Evolutionary conservation across 2,113 vertebrate genomes (phyloP), one percentile per base, ranked within the genome.

Genomic region (Lepidothrix coronata): DNA sequence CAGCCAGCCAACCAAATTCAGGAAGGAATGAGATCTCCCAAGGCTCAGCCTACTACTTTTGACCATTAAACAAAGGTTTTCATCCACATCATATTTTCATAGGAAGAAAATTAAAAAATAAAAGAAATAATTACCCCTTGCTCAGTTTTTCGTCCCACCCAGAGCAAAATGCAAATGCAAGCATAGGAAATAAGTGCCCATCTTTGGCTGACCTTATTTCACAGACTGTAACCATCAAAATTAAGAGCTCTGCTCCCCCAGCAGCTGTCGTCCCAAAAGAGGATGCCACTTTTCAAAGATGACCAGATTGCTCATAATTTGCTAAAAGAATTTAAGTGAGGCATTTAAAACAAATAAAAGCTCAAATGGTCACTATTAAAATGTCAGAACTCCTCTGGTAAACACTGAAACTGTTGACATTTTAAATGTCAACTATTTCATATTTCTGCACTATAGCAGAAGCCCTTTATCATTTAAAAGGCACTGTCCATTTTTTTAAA

Each of bases 351-450:
- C 10, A 84, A 73, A 65, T 57, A 82, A 90, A 93, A 91, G n/a
- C 49, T 93, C 44, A 54, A 79, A 55, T 30, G 35, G 37, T 73
- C 28, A 54, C 72, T 85, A 93, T 90, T 91, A 92, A 91, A 88
- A 84, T 83, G n/a, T 93, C 91, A 95, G 79, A 93, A 86, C 8
- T 91, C 39, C 17, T 57, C 27, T 21, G 43, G 55, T 49, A 83
- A 79, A 77, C 54, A 43, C 25, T 43, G 67, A 83, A 92, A 85
- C 12, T 86, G 77, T 35, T 77, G 72, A 77, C 31, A 62, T 93
- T 88, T 80, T 31, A 86, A 92, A 92, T 63, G 33, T 80, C 67
- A 90, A 77, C 46, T 68, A 57, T 54, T 58, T 66, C 67, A 15
- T 78, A 74, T 71, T 92, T 62, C 70, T 31, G 92, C 31, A 43